Evolutionary conservation across 2,888 invertebrate genomes (phyloP).

Genomic region (Byasa hedistus): DNA sequence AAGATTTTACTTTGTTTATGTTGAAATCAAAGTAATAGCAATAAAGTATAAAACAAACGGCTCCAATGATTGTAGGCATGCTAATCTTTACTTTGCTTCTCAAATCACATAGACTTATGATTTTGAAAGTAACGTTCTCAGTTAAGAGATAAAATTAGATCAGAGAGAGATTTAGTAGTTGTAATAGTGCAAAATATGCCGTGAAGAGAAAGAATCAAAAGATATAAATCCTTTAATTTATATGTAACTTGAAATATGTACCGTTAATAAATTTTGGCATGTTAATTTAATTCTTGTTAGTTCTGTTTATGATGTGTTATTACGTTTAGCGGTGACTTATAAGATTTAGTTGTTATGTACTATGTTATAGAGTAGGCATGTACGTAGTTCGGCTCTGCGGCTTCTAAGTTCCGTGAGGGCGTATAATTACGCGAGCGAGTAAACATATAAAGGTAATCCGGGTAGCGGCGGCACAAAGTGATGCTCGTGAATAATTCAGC

Average conservation of each 20-base stretch:
- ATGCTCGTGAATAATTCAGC: slow-evolving; percentile 74
- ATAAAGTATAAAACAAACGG: too few relatives aligned
- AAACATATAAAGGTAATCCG: slow-evolving; percentile 79
- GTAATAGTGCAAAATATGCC: too few relatives aligned
- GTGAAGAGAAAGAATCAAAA: too few relatives aligned
- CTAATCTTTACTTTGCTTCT: too few relatives aligned
- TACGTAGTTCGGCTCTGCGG: slow-evolving; percentile 35
- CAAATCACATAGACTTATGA: too few relatives aligned
- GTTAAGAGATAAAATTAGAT: too few relatives aligned
- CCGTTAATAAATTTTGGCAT: too few relatives aligned
- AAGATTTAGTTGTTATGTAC: background rate
- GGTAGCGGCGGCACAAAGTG: slow-evolving; percentile 77
- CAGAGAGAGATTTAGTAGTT: too few relatives aligned
- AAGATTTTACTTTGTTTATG: too few relatives aligned
- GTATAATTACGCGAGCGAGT: slow-evolving; percentile 78
- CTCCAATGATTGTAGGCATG: too few relatives aligned
- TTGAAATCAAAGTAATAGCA: too few relatives aligned
- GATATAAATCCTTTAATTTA: background rate
- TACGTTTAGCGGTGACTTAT: background rate
- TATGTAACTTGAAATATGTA: background rate
- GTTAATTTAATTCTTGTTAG: background rate
- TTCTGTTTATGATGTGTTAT: background rate
- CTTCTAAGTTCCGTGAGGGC: slow-evolving; percentile 72
- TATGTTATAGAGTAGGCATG: slow-evolving; percentile 5
- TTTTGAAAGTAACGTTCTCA: too few relatives aligned